These are phyloP conservation scores for Cantharis lateralis DNA, from an alignment of 2,888 invertebrate species.

Conservation along the genomic window DNA sequence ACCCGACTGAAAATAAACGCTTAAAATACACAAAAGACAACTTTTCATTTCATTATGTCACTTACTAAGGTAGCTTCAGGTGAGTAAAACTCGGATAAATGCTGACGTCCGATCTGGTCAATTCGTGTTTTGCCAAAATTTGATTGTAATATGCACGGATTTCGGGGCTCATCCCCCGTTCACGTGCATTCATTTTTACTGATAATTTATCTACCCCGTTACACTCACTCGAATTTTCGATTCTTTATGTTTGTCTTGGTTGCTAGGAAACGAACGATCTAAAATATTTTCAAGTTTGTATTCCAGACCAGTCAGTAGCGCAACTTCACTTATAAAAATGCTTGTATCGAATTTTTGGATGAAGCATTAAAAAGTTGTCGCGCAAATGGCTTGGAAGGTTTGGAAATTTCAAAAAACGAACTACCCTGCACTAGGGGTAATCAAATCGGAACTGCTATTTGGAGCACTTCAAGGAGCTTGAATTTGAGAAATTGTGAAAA, in stretches of 20 bases:
- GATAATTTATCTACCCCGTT: constrained; percentile 6
- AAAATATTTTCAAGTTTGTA: background rate
- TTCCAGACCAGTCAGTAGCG: background rate
- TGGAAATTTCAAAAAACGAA: background rate
- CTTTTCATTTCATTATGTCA: background rate
- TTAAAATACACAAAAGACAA: background rate
- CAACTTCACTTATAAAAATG: background rate
- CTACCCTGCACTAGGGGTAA: background rate
- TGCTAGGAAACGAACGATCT: constrained; percentile 32
- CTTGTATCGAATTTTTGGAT: background rate
- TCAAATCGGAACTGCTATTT: too few species aligned
- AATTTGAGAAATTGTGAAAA: background rate
- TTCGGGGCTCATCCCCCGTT: constrained; percentile 6
- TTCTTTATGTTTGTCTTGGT: constrained; percentile 28
- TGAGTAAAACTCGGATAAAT: constrained; percentile 66
- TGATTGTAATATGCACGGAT: constrained; percentile 14
- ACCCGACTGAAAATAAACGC: constrained; percentile 59
- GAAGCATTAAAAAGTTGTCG: background rate
- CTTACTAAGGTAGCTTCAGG: constrained; percentile 67
- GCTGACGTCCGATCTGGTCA: constrained; percentile 64
- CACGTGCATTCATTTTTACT: constrained; percentile 6
- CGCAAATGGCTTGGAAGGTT: background rate
- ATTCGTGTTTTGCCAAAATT: constrained; percentile 47
- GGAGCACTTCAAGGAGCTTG: too few species aligned
- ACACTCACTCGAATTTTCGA: constrained; percentile 9